Evolutionary conservation across 2,888 invertebrate species (phyloP).

Genomic region (Pherbina coryleti): DNA sequence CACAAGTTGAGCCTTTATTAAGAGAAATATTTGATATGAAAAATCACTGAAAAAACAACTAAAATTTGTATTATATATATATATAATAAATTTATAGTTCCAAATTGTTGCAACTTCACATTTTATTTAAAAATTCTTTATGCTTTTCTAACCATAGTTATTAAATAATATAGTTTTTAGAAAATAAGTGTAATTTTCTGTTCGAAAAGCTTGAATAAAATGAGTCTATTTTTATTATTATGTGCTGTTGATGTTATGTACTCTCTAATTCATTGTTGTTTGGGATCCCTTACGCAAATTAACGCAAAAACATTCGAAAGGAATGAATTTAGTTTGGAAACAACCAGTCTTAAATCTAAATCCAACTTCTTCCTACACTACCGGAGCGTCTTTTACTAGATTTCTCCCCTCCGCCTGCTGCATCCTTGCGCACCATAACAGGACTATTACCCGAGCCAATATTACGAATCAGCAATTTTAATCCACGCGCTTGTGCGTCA

Average conservation of each 20-base stretch:
- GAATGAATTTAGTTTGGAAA: neutral
- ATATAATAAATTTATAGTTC: neutral
- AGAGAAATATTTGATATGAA: conserved; percentile 97
- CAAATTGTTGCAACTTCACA: neutral
- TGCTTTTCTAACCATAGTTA: neutral
- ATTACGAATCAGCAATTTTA: conserved; percentile 83
- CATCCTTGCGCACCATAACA: conserved; percentile 79
- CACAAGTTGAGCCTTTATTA: conserved; percentile 89
- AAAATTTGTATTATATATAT: too few relatives aligned
- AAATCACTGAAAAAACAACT: conserved; percentile 67
- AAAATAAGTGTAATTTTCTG: neutral
- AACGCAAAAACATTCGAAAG: neutral
- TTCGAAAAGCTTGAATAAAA: conserved; percentile 1
- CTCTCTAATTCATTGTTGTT: too few relatives aligned
- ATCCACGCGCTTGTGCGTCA: conserved; percentile 78
- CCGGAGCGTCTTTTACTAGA: conserved; percentile 60
- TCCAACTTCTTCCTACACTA: conserved; percentile 68
- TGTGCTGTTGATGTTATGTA: too few relatives aligned
- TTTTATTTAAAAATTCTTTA: neutral
- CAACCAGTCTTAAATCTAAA: conserved; percentile 51
- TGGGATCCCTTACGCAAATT: too few relatives aligned
- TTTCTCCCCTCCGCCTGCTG: conserved; percentile 38
- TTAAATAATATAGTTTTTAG: neutral
- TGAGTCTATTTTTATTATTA: conserved; percentile 14
- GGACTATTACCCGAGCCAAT: conserved; percentile 86